These are phyloP conservation scores for Agonum fuliginosum DNA, from an alignment of 2,888 invertebrate genomes.

Conservation along the genomic window DNA sequence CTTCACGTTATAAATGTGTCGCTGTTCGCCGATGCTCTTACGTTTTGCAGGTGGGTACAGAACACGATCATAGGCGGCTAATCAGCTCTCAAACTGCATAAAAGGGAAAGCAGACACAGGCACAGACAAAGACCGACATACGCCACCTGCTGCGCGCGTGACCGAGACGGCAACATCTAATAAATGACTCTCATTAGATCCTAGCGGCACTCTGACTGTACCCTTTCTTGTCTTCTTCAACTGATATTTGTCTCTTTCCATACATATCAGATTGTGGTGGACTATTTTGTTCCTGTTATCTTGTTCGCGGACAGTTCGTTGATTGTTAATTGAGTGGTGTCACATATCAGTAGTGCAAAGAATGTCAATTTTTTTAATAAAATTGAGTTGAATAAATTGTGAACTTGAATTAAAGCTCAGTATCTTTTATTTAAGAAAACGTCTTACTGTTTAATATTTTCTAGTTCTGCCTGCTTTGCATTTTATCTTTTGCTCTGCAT, in stretches of 20 bases:
- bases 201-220: background rate
- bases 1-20: constrained; percentile 19
- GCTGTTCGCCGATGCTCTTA: constrained; percentile 16
- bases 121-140: constrained; percentile 49
- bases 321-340: no score
- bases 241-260: constrained; percentile 19
- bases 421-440: no score
- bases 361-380: no score
- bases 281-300: background rate
- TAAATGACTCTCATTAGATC: constrained; percentile 52
- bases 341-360: no score
- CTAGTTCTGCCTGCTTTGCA: no score
- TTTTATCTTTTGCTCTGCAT: no score
- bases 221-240: constrained; percentile 14
- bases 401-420: no score
- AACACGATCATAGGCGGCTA: constrained; percentile 45
- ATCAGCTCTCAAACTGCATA: constrained; percentile 36
- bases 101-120: constrained; percentile 49
- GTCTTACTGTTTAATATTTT: no score
- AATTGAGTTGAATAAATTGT: no score
- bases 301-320: no score
- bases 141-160: constrained; percentile 45
- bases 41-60: constrained; percentile 40
- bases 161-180: constrained; percentile 34
- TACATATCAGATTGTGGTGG: background rate